Evolutionary conservation across 2,113 vertebrate species (phyloP).

Genomic region (Eublepharis macularius): DNA sequence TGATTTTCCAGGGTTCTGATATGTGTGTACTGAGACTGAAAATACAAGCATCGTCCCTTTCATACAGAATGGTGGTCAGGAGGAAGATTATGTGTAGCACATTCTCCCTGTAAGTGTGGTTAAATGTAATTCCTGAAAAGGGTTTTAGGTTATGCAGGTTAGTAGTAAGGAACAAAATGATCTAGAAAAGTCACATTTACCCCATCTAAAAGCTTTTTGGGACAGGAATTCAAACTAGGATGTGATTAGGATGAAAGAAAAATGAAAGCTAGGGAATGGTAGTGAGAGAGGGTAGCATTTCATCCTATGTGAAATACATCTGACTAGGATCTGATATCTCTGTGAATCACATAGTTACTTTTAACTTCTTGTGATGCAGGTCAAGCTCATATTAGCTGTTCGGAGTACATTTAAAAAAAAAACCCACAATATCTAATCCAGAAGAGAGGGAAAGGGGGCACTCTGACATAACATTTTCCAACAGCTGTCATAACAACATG

Average conservation of each 20-base stretch:
- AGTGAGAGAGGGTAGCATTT: constrained; percentile 16
- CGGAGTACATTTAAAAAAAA: constrained; percentile 29
- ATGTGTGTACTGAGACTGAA: too few species aligned
- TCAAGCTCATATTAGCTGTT: constrained; percentile 39
- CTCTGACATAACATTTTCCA: constrained; percentile 71
- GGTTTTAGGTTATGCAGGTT: background rate
- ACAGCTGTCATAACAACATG: constrained; percentile 69
- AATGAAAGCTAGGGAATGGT: background rate
- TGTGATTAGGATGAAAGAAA: background rate
- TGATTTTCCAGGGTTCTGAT: too few species aligned
- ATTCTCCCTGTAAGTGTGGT: too few species aligned
- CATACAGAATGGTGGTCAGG: too few species aligned
- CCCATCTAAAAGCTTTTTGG: constrained; percentile 8
- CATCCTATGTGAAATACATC: background rate
- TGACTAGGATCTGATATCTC: background rate
- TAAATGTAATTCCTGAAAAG: too few species aligned
- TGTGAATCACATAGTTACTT: background rate
- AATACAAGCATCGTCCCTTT: too few species aligned
- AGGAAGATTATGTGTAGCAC: too few species aligned
- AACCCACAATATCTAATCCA: constrained; percentile 53
- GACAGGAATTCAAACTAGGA: background rate
- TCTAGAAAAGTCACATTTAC: background rate
- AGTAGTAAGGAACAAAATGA: background rate
- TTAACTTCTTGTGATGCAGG: constrained; percentile 46
- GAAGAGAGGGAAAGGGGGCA: constrained; percentile 60